Conservation (phyloP, 2,888 invertebrate genomes). For the Meiosimyza platycephala region DNA sequence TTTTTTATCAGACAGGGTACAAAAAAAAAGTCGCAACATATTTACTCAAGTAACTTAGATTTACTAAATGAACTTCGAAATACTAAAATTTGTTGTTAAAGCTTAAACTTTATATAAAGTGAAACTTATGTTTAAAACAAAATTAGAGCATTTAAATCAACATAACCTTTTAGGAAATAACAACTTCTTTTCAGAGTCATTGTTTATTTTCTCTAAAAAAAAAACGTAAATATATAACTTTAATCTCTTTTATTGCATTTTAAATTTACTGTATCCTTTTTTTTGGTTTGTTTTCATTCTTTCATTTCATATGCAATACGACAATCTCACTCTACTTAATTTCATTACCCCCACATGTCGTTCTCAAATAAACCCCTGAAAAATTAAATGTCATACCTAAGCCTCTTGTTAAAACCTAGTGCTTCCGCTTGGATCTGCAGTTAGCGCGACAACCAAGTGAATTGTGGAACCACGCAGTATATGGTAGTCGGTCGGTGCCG, state of each 20-base stretch:
- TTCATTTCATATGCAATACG: neutral
- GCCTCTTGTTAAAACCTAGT: slow-evolving; percentile 12
- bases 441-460: neutral
- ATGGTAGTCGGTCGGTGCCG: neutral
- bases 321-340: slow-evolving; percentile 15
- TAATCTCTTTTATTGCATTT: neutral
- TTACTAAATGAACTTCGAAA: too few relatives aligned
- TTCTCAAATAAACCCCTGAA: slow-evolving; percentile 22
- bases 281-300: neutral
- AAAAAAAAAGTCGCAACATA: too few relatives aligned
- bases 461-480: neutral
- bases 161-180: too few relatives aligned
- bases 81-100: too few relatives aligned
- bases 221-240: too few relatives aligned
- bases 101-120: too few relatives aligned
- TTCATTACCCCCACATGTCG: slow-evolving; percentile 17
- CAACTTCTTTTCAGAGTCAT: too few relatives aligned
- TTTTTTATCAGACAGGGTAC: too few relatives aligned
- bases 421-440: neutral
- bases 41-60: too few relatives aligned
- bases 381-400: slow-evolving; percentile 30
- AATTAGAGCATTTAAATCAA: too few relatives aligned
- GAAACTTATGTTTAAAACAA: too few relatives aligned
- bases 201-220: too few relatives aligned
- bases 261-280: neutral